phyloP scores from a whole-genome alignment of 2,888 invertebrate species.

The Cremastinae sp. region DNA sequence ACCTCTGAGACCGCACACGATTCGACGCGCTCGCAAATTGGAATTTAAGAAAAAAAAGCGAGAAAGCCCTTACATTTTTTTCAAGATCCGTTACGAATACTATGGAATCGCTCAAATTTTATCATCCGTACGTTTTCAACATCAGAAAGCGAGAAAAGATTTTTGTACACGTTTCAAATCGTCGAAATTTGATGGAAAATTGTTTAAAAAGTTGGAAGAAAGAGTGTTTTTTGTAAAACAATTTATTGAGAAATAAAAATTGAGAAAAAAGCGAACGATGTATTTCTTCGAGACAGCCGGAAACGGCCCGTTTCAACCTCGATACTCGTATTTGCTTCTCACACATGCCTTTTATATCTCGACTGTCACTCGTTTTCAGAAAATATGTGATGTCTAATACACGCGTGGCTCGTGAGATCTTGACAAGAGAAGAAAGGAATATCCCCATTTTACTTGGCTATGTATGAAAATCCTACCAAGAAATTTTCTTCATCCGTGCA shows the following conservation, averaged over 20 bases:
- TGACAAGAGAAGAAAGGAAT: slow-evolving; percentile 21
- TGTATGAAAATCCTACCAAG: slow-evolving; percentile 26
- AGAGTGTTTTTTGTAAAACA: slow-evolving; percentile 7
- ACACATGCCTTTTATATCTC: slow-evolving; percentile 28
- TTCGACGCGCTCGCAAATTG: no score
- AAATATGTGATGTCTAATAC: slow-evolving; percentile 35
- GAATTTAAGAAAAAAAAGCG: no score
- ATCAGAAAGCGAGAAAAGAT: no score
- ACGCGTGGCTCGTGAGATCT: slow-evolving; percentile 10
- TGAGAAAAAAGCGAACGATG: slow-evolving; percentile 27
- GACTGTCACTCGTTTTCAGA: slow-evolving; percentile 22
- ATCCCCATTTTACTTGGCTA: slow-evolving; percentile 21
- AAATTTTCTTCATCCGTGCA: slow-evolving; percentile 45
- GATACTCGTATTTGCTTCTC: slow-evolving; percentile 28
- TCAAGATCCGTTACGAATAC: no score
- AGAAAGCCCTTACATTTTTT: no score
- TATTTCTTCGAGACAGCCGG: slow-evolving; percentile 44
- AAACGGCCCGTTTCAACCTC: slow-evolving; percentile 28
- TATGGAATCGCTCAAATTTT: no score
- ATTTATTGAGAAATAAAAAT: not conserved
- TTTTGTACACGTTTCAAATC: no score
- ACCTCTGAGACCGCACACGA: no score
- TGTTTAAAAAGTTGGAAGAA: not conserved
- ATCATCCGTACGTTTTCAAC: no score
- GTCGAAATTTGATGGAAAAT: no score